Conservation (phyloP, 2,888 invertebrate genomes). For the Willowsia nigromaculata region DNA sequence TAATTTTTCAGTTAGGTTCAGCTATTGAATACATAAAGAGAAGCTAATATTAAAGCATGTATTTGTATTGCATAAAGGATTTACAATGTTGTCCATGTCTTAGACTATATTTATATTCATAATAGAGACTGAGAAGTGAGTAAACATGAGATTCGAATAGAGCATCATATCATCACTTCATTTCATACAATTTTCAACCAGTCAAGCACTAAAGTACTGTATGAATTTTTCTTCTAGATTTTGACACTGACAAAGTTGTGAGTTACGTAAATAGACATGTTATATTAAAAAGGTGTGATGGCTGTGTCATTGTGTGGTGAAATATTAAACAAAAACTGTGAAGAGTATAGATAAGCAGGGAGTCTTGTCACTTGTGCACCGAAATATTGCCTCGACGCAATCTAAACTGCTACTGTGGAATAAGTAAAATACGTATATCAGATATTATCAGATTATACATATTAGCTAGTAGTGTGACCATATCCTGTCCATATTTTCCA, state of each 20-base stretch:
- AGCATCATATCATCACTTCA: background rate
- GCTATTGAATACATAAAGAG: constrained; percentile 1
- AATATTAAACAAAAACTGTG: background rate
- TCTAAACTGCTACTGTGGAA: too few species aligned
- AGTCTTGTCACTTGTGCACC: too few species aligned
- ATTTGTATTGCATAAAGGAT: background rate
- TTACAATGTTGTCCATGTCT: background rate
- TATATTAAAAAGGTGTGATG: background rate
- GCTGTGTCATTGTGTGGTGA: background rate
- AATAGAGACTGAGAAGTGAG: background rate
- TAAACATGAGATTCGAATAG: background rate
- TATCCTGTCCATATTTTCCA: background rate
- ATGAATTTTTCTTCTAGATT: background rate
- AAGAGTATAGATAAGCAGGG: background rate
- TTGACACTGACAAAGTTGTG: constrained; percentile 14
- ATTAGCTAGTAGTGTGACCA: too few species aligned
- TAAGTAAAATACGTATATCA: too few species aligned
- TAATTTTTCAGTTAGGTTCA: background rate
- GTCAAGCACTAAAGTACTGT: background rate
- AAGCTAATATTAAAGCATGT: background rate
- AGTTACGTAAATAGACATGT: background rate
- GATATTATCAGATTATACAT: too few species aligned
- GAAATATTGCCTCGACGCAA: too few species aligned
- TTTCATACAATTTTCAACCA: background rate
- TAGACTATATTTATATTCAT: background rate